phyloP scores from a whole-genome alignment of 2,888 invertebrate species.

The Agrilus mali region DNA sequence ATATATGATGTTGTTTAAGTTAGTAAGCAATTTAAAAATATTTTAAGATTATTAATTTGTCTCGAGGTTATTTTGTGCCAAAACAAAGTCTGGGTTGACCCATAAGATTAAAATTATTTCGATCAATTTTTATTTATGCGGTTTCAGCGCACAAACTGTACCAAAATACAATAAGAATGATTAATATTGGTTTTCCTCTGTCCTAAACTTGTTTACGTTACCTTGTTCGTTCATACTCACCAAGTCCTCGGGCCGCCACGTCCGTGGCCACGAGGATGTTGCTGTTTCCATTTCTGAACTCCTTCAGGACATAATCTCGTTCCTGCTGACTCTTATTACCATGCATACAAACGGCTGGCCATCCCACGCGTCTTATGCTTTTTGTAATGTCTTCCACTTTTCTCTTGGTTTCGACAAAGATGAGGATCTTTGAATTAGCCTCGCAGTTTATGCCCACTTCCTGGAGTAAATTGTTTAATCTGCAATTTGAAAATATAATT shows the following conservation, averaged over 20 bases:
- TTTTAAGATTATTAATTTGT: no score
- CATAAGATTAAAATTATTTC: no score
- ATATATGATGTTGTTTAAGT: no score
- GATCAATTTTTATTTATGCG: no score
- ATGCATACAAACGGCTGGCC: constrained; percentile 77
- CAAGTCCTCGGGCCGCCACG: constrained; percentile 91
- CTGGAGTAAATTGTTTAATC: constrained; percentile 62
- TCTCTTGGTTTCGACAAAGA: constrained; percentile 94
- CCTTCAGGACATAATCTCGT: constrained; percentile 81
- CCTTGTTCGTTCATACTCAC: constrained; percentile 41
- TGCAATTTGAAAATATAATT: constrained; percentile 25
- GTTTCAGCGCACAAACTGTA: no score
- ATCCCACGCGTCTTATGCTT: constrained; percentile 64
- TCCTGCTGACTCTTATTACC: constrained; percentile 94
- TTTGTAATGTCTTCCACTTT: constrained; percentile 70
- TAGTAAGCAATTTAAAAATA: no score
- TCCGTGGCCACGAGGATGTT: constrained; percentile 93
- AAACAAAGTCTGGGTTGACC: no score
- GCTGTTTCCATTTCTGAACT: constrained; percentile 77
- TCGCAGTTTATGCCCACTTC: constrained; percentile 65
- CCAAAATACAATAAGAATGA: no score
- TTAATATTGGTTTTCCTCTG: background rate
- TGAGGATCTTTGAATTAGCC: constrained; percentile 80
- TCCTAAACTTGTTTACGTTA: constrained; percentile 32
- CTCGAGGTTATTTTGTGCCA: no score